phyloP scores from a whole-genome alignment of 2,888 invertebrate species.

The Agonopterix arenella region DNA sequence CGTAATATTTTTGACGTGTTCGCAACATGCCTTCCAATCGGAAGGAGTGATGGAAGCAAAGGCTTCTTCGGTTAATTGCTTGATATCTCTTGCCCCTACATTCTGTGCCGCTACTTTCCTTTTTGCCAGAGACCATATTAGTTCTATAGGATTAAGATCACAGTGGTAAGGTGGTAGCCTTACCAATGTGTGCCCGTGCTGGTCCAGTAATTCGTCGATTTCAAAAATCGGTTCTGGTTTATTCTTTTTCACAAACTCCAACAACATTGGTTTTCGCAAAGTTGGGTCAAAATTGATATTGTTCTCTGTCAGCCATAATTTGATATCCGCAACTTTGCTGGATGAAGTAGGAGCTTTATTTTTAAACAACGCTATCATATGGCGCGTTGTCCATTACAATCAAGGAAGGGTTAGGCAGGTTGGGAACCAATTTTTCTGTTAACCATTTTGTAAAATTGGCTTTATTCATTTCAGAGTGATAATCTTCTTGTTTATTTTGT shows the following conservation, averaged over 20 bases:
- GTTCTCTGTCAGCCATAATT: conserved; percentile 2
- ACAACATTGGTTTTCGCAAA: conserved; percentile 6
- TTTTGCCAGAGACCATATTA: conserved; percentile 4
- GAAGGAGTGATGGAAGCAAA: neutral
- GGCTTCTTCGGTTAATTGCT: neutral
- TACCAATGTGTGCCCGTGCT: conserved; percentile 1
- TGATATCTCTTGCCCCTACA: conserved; percentile 3
- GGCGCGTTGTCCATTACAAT: conserved; percentile 8
- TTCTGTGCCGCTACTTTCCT: conserved; percentile 3
- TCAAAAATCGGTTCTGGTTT: conserved; percentile 1
- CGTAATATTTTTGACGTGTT: conserved; percentile 1
- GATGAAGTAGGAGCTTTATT: conserved; percentile 7
- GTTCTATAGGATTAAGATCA: conserved; percentile 5
- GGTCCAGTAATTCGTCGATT: conserved; percentile 1
- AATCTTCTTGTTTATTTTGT: conserved; percentile 2
- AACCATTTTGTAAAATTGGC: conserved; percentile 12
- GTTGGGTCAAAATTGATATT: conserved; percentile 5
- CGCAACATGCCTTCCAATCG: neutral
- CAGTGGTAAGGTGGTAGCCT: conserved; percentile 4
- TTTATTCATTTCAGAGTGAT: conserved; percentile 11
- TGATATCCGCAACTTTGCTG: neutral
- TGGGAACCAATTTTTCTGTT: conserved; percentile 10
- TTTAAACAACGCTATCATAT: conserved; percentile 7
- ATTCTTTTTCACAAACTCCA: conserved; percentile 3
- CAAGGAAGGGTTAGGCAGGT: conserved; percentile 5